Evolutionary conservation across 2,797 vertebrate species (phyloP), one percentile per base, ranked within the genome.

Genomic region (Poecilia wingei): DNA sequence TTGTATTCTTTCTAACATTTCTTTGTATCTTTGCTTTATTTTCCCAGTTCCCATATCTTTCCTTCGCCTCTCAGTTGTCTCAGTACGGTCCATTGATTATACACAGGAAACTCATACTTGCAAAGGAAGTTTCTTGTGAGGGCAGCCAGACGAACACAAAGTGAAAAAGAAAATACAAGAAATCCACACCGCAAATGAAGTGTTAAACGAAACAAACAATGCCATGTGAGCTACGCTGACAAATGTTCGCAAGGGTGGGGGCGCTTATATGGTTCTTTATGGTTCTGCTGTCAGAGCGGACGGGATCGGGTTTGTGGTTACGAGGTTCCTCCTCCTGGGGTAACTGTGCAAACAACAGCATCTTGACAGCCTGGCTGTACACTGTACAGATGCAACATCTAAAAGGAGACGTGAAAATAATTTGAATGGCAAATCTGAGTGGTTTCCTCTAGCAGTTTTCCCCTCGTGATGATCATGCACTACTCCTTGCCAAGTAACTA

Each of bases 161-260:
- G 76, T 81, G 22, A 53, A 72, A 77, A 59, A 81, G 75, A 80
- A 77, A 41, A 41, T 12, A 12, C 2, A 85, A 76, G 51, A 79
- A 75, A 80, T 69, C 78, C 79, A 55, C 39, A 80, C 86, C 28
- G 78, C 91, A 94, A 96, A 96, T 95, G 91, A 96, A 91, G 95
- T 96, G 95, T 95, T 92, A 95, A 93, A 86, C 72, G 91, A 96
- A 95, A 95, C 93, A 95, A 95, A 96, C 95, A 94, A 93, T 90
- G 81, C 87, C 49, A 82, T 82, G 89, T 91, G 88, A 85, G 78
- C 71, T 55, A 87, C 4, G 86, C 81, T 88, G 90, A 93, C 87
- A 93, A 89, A 91, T 81, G 84, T 86, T 70, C 85, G 83, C 83
- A 87, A 85, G 45, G 77, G 81, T 81, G 79, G 82, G 79, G 79